Percentiles rank a stretch among this genome's conserved stretches.
Conservation (phyloP, 2,888 invertebrate genomes). For the Hypsopygia costalis region DNA sequence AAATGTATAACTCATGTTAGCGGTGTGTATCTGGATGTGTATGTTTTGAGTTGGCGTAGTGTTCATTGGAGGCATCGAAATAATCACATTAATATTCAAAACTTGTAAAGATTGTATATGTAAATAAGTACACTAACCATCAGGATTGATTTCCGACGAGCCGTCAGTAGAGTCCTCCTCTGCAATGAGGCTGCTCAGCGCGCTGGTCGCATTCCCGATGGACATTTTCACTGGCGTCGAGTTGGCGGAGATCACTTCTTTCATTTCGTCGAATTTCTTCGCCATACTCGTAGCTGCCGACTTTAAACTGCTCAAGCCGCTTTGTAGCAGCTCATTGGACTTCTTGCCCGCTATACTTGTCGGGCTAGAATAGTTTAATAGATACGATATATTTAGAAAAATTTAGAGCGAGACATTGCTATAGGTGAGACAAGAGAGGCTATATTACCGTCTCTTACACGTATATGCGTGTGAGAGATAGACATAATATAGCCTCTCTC, state of each 20-base stretch:
- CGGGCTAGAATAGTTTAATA: slow-evolving; percentile 81
- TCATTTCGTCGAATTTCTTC: slow-evolving; percentile 94
- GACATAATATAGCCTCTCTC: no score
- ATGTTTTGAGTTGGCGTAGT: no score
- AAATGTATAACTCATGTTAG: no score
- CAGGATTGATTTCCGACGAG: slow-evolving; percentile 69
- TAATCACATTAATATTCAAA: no score
- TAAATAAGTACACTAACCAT: slow-evolving; percentile 61
- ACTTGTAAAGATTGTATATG: no score
- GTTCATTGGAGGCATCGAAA: no score
- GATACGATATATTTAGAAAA: no score
- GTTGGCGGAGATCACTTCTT: slow-evolving; percentile 93
- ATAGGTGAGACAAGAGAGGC: no score
- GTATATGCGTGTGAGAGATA: no score
- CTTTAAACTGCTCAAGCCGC: slow-evolving; percentile 92
- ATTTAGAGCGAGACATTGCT: no score
- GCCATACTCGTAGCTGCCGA: slow-evolving; percentile 92
- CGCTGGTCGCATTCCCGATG: slow-evolving; percentile 67
- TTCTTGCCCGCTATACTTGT: slow-evolving; percentile 92
- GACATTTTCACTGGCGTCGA: slow-evolving; percentile 91
- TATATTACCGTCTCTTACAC: no score
- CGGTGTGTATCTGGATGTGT: no score
- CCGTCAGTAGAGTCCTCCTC: slow-evolving; percentile 70
- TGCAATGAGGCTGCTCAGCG: slow-evolving; percentile 54
- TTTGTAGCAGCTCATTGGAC: slow-evolving; percentile 92